These are phyloP conservation scores for Platichthys flesus DNA, from an alignment of 2,113 vertebrate species.

Conservation along the genomic window DNA sequence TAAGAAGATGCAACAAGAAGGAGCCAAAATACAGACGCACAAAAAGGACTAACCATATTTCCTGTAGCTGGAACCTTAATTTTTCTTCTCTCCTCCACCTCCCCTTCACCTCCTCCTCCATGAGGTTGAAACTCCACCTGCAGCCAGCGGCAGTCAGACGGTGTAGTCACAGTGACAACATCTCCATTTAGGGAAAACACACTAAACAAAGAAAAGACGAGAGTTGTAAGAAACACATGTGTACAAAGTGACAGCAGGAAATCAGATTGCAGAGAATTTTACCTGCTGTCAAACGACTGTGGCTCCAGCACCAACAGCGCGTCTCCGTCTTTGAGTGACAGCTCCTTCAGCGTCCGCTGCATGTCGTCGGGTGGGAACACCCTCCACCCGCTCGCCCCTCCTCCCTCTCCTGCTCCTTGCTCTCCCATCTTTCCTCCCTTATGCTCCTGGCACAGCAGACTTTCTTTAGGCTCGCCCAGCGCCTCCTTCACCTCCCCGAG, in stretches of 20 bases:
- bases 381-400: slow-evolving; percentile 85
- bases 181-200: slow-evolving; percentile 79
- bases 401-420: slow-evolving; percentile 63
- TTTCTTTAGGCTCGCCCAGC: slow-evolving; percentile 76
- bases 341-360: slow-evolving; percentile 85
- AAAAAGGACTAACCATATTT: slow-evolving; percentile 83
- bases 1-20: background rate
- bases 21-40: background rate
- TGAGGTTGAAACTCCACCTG: slow-evolving; percentile 86
- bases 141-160: slow-evolving; percentile 88
- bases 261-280: background rate
- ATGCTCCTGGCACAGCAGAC: slow-evolving; percentile 81
- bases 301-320: slow-evolving; percentile 85
- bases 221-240: background rate
- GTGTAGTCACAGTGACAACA: slow-evolving; percentile 82
- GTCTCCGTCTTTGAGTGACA: slow-evolving; percentile 88
- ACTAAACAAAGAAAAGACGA: slow-evolving; percentile 51
- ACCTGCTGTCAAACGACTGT: slow-evolving; percentile 86
- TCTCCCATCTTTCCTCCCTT: slow-evolving; percentile 37
- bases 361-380: slow-evolving; percentile 83
- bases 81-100: slow-evolving; percentile 71
- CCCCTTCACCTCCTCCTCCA: slow-evolving; percentile 29
- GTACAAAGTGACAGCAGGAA: background rate
- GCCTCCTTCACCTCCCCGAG: slow-evolving; percentile 71
- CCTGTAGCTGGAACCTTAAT: slow-evolving; percentile 86